Evolutionary conservation across 2,113 vertebrate species (phyloP), one percentile per base, ranked within the genome.

Genomic region (Fulica atra): DNA sequence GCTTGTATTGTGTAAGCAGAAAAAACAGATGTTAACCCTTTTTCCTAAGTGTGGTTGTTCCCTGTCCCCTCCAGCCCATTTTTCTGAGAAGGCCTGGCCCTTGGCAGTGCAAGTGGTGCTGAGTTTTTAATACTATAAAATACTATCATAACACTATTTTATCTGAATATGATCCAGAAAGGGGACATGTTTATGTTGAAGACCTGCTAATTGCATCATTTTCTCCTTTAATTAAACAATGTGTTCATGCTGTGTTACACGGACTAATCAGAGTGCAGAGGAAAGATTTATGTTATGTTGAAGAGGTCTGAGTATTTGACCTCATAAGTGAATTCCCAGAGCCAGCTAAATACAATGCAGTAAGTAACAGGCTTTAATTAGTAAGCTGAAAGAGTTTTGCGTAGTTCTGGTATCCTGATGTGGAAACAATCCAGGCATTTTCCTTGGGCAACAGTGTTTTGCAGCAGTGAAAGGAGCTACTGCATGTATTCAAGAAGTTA

Each of bases 291-390:
- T 92, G 10, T 78, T 81, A 7, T 21, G 36, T 28, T 92, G 57
- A 84, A 92, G 77, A 86, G 57, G 60, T 57, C 73, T 92, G 69
- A 74, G 16, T 25, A 16, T 64, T 86, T 94, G 92, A 93, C 76
- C 88, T 88, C n/a, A 53, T 86, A 84, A 93, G 50, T 69, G 11
- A 86, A 79, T 92, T 96, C 57, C 57, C 48, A 69, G 90, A 87
- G 57, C 69, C 53, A 69, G 65, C 64, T 60, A 36, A 95, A 88
- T 40, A 63, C 36, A 57, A 40, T 69, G 53, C 19, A 70, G 11
- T 71, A 72, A 79, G 69, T 83, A 88, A 83, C 29, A 42, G 72
- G 31, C 76, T 93, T 25, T 79, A 94, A 92, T 92, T 92, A 65
- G 61, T 69, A 74, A 68, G 56, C 80, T 63, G 88, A 54, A 92